Conservation (phyloP, 2,888 invertebrate species). For the Oasisia sp. region DNA sequence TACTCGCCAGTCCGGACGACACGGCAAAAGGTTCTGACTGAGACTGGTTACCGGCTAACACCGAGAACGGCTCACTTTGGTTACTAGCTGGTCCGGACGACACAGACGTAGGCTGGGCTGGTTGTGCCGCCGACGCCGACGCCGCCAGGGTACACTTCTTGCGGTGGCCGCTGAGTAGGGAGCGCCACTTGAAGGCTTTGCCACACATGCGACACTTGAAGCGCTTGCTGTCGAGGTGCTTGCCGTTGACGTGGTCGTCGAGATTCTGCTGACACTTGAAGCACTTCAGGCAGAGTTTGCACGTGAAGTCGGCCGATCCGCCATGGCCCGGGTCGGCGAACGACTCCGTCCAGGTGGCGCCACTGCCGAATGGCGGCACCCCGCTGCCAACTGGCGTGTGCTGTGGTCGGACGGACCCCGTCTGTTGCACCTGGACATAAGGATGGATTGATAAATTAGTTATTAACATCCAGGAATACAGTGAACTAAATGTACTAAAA, state of each 20-base stretch:
- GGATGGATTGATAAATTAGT: neutral
- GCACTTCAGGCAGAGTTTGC: neutral
- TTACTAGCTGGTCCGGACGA: neutral
- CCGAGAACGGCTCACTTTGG: neutral
- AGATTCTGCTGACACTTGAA: constrained; percentile 17
- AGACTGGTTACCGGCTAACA: neutral
- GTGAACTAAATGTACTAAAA: neutral
- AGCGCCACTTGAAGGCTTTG: neutral
- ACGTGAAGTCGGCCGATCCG: neutral
- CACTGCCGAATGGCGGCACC: neutral
- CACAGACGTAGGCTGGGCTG: neutral
- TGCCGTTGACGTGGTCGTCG: constrained; percentile 9
- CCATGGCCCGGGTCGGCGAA: neutral
- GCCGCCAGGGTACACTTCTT: neutral
- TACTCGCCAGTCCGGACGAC: neutral
- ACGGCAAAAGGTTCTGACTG: neutral
- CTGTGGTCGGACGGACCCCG: neutral
- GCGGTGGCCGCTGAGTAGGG: neutral
- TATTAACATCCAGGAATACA: neutral
- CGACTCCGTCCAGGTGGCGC: neutral
- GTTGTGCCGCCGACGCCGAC: neutral
- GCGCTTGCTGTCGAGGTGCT: neutral
- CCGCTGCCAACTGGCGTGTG: neutral
- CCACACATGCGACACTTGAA: constrained; percentile 1
- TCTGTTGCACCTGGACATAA: neutral